Percentiles rank a stretch among this genome's conserved stretches.
phyloP scores from a whole-genome alignment of 2,113 vertebrate genomes.

The Octodon degus region DNA sequence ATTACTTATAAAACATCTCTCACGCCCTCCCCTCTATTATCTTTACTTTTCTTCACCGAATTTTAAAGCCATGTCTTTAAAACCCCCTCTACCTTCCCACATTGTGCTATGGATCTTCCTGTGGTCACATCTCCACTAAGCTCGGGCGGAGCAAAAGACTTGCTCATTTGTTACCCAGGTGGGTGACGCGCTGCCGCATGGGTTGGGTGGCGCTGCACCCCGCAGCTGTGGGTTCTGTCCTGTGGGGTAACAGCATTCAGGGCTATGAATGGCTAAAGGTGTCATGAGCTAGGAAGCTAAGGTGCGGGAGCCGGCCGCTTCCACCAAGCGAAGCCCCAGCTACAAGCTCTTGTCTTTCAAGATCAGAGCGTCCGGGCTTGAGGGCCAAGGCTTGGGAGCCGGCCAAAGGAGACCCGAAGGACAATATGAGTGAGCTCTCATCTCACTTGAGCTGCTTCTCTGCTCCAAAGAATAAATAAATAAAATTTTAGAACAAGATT shows the following conservation, averaged over 20 bases:
- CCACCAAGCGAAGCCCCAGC: not conserved
- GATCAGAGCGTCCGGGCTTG: not conserved
- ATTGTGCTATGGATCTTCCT: not conserved
- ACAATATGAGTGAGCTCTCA: not conserved
- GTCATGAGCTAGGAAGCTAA: not conserved
- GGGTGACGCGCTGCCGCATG: not conserved
- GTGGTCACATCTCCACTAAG: not conserved
- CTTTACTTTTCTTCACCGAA: constrained; percentile 15
- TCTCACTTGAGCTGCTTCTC: not conserved
- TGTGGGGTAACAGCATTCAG: not conserved
- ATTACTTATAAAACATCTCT: not conserved
- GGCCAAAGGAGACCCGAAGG: not conserved
- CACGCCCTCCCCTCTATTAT: not conserved
- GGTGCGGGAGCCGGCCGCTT: not conserved
- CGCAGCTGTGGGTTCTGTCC: not conserved
- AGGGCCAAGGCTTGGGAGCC: not conserved
- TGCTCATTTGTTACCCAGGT: not conserved
- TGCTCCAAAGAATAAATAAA: constrained; percentile 10
- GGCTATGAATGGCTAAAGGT: not conserved
- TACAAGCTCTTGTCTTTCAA: not conserved
- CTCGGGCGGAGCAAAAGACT: not conserved
- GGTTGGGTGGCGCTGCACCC: not conserved
- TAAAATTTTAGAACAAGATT: not conserved
- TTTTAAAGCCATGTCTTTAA: not conserved
- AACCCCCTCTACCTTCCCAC: not conserved